A percentile compares a stretch with the other conserved stretches of the same genome.
Evolutionary conservation across 2,888 invertebrate species (phyloP).

Genomic region (Pterostichus madidus): DNA sequence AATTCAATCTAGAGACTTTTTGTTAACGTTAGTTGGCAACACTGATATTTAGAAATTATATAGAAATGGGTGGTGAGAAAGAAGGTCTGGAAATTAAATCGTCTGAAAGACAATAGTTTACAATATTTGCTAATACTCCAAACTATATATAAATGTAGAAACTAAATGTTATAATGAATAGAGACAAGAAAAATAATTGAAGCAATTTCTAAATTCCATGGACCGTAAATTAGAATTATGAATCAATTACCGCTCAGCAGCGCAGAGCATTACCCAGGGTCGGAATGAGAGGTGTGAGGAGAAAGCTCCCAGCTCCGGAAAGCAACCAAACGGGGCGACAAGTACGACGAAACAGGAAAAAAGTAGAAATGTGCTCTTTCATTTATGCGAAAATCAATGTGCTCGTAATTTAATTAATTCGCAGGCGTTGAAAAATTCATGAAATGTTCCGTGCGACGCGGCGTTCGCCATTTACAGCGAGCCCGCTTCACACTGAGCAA

Average conservation of each 20-base stretch:
- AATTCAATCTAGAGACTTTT: too few species aligned
- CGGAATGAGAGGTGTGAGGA: neutral
- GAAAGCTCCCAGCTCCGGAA: neutral
- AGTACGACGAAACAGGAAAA: constrained; percentile 33
- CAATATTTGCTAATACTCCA: too few species aligned
- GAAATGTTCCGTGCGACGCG: constrained; percentile 44
- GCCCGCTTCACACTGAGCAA: constrained; percentile 60
- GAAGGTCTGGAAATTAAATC: too few species aligned
- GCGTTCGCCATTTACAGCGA: constrained; percentile 49
- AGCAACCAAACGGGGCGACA: constrained; percentile 11
- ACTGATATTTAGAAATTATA: too few species aligned
- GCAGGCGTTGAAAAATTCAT: constrained; percentile 65
- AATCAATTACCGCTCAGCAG: constrained; percentile 47
- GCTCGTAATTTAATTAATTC: constrained; percentile 65
- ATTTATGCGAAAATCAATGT: constrained; percentile 66
- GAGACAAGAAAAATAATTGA: constrained; percentile 33
- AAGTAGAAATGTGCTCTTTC: constrained; percentile 57
- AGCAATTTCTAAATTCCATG: constrained; percentile 24
- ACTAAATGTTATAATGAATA: neutral
- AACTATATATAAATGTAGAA: neutral
- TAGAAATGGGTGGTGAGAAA: too few species aligned
- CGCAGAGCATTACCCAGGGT: neutral
- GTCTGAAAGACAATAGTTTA: too few species aligned
- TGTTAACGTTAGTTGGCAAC: too few species aligned
- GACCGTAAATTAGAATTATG: constrained; percentile 54